Evolutionary conservation across 2,797 vertebrate species (phyloP).

Genomic region (Pipistrellus pygmaeus): DNA sequence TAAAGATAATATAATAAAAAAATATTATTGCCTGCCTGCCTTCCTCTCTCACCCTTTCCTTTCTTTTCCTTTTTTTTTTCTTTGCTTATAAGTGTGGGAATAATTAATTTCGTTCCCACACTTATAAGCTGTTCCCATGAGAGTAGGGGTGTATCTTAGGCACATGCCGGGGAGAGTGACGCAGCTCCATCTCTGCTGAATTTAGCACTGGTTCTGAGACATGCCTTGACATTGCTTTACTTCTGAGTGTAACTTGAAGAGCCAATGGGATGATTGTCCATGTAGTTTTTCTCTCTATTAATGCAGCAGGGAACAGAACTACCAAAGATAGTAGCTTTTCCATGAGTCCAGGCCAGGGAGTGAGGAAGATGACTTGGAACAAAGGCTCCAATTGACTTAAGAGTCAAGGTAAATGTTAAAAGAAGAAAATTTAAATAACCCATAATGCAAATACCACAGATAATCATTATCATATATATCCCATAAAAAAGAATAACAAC

Average conservation of each 20-base stretch:
- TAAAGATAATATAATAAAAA: background rate
- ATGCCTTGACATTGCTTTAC: background rate
- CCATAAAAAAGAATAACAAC: background rate
- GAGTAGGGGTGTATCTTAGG: too few species aligned
- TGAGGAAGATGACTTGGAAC: background rate
- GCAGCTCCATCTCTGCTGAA: background rate
- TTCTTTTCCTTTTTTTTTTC: background rate
- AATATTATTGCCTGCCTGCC: background rate
- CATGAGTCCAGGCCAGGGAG: background rate
- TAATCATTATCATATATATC: background rate
- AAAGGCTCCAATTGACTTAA: background rate
- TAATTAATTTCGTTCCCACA: background rate
- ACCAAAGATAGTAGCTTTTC: background rate
- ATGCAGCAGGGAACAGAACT: background rate
- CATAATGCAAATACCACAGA: background rate
- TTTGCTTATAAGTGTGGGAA: background rate
- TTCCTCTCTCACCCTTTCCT: background rate
- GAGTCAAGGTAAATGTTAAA: background rate
- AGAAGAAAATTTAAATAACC: background rate
- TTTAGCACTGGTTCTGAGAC: background rate
- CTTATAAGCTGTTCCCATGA: too few species aligned
- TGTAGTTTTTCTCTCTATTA: background rate
- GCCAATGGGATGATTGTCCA: background rate
- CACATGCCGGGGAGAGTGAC: too few species aligned
- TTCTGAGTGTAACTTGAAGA: background rate